Evolutionary conservation across 2,797 vertebrate species (phyloP).

Genomic region (Esox masquinongy): DNA sequence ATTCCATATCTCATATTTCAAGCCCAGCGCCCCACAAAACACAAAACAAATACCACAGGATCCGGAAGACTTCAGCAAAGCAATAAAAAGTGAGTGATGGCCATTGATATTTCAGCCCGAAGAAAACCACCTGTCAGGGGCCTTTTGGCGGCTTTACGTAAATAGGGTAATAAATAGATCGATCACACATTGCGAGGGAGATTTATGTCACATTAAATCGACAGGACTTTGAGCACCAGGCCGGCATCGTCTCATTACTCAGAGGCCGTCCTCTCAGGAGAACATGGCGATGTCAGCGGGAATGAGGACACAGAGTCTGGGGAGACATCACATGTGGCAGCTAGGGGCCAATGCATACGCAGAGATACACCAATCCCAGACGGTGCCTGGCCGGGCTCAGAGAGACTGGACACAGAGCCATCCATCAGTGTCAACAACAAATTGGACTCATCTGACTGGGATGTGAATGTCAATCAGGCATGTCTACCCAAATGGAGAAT

Average conservation of each 20-base stretch:
- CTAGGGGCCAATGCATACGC: background rate
- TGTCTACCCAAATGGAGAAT: background rate
- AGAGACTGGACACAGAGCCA: background rate
- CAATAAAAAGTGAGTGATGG: conserved; percentile 73
- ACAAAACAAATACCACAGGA: conserved; percentile 62
- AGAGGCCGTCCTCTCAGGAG: conserved; percentile 25
- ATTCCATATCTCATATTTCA: conserved; percentile 44
- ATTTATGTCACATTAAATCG: conserved; percentile 70
- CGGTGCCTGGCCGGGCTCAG: background rate
- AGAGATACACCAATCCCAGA: background rate
- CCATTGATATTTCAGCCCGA: conserved; percentile 68
- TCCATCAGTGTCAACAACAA: conserved; percentile 5
- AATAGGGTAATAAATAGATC: conserved; percentile 79
- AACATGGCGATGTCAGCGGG: background rate
- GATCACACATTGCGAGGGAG: conserved; percentile 66
- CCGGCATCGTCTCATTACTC: conserved; percentile 67
- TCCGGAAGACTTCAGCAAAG: conserved; percentile 54
- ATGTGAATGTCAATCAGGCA: conserved; percentile 4
- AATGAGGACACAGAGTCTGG: background rate
- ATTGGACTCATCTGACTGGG: conserved; percentile 6
- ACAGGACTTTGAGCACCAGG: conserved; percentile 59
- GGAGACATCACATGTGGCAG: conserved; percentile 12
- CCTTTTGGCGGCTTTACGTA: conserved; percentile 73
- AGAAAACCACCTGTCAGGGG: conserved; percentile 57
- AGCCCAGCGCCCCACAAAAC: conserved; percentile 16